Evolutionary conservation across 1,140 invertebrate species (phyloP), one percentile per base, ranked within the genome.

Genomic region (Monomorium pharaonis): DNA sequence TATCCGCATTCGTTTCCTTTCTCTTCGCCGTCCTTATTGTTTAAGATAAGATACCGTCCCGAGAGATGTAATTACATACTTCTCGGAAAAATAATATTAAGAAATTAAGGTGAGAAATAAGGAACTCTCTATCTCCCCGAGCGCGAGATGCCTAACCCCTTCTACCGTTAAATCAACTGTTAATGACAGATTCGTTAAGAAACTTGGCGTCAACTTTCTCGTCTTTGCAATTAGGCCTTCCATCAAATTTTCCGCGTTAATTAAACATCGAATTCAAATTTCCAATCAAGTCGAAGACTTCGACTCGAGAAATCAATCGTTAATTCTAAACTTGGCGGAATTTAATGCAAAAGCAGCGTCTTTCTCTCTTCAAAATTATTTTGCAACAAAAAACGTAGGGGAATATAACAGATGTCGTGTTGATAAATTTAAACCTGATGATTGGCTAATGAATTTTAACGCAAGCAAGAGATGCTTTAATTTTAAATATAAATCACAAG

Each of bases 181-280:
- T 69, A 83, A 83, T 33, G 51, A 72, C 51, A 58, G 78, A 72
- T 74, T 58, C 67, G 60, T 80, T 54, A 69, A 30, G 77, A 18
- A 69, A 69, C 62, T 69, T 69, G 1, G 21, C 49, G 51, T 30
- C 37, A 58, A 44, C 37, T 72, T 42, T 47, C 67, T 18, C n/a
- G 67, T 44, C 24, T 33, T 74, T 30, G 77, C 67, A 74, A 83
- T 74, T 74, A 58, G 54, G 21, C 67, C 37, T 33, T 72, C 37
- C n/a, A 44, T 83, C 78, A 72, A 56, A 58, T 83, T 74, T 54
- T 30, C 42, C 63, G 14, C n/a, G 51, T 58, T 72, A 60, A 83
- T 72, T 72, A 58, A 83, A 58, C 51, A 44, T 60, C n/a, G 78
- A 47, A 58, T 74, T 72, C 51, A 83, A 83, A 74, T 83, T 81